Evolutionary conservation across 2,113 vertebrate genomes (phyloP), one percentile per base, ranked within the genome.

Genomic region (Podarcis muralis): DNA sequence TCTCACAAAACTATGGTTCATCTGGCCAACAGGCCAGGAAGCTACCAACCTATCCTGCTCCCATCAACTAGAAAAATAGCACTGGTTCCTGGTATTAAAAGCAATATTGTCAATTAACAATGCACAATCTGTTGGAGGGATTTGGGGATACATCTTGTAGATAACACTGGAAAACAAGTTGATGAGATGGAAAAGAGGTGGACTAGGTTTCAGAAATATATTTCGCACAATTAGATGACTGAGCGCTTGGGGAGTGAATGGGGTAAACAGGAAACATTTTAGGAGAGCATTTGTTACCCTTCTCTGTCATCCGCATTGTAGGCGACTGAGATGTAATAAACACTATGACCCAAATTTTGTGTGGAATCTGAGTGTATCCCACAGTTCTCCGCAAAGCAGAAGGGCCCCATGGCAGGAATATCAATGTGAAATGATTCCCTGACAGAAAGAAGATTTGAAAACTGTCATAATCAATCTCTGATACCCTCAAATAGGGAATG

Each of bases 71-170:
- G 48, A 53, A 53, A 53, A 53, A 12, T 53, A 53, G 48, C 48
- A 53, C 48, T 11, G 48, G 48, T 53, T 53, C 48, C 9, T 53
- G 48, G 48, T 87, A 30, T 88, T 93, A 82, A 89, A 92, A 84
- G 68, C 72, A 89, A 22, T 89, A 30, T 65, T 91, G 86, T 85
- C 90, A 93, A 93, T 81, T 93, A 87, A 94, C 93, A 92, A 94
- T 84, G 75, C 84, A 86, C 69, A 66, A 92, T 87, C 81, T 90
- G 88, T 35, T 69, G 68, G 85, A 53, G 90, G 88, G 65, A 69
- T 92, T 94, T 91, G 83, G 87, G 87, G 78, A 93, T 87, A 92
- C 83, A 91, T 81, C 87, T 83, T 35, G n/a, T 82, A 90, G 84
- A 87, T 59, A 23, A 0, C 62, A 83, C 25, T 48, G 79, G 75